phyloP scores from a whole-genome alignment of 2,797 vertebrate genomes.

The Poliocrania exsul region DNA sequence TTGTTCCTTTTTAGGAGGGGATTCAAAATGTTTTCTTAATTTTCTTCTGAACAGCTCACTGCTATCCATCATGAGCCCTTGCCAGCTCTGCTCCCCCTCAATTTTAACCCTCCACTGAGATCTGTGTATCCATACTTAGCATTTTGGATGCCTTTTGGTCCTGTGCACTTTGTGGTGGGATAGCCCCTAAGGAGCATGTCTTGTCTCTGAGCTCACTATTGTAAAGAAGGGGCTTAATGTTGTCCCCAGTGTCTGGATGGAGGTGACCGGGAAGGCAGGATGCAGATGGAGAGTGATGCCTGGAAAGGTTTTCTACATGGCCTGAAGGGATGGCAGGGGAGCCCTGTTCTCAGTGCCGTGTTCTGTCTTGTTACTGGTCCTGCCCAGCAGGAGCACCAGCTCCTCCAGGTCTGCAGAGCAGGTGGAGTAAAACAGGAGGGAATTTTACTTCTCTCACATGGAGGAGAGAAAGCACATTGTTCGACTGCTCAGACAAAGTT shows the following conservation, averaged over 20 bases:
- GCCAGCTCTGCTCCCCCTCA: not conserved
- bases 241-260: not conserved
- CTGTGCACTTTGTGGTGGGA: not conserved
- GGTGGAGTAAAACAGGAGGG: not conserved
- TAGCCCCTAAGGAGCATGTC: not conserved
- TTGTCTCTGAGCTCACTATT: not conserved
- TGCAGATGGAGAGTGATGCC: not conserved
- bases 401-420: not conserved
- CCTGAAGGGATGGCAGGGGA: not conserved
- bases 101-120: not conserved
- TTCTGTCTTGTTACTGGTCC: not conserved
- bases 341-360: fast-evolving
- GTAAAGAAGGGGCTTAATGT: not conserved
- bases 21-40: constrained; percentile 50
- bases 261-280: not conserved
- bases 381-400: not conserved
- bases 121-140: fast-evolving
- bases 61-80: not conserved
- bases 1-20: constrained; percentile 49
- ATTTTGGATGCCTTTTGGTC: not conserved
- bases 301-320: not conserved
- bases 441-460: not conserved
- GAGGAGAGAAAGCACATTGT: not conserved
- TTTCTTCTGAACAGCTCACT: constrained; percentile 34
- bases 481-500: not conserved